Base-by-base conservation (phyloP, 1,140 invertebrate genomes). In the Proctacanthus coquilletti region DNA sequence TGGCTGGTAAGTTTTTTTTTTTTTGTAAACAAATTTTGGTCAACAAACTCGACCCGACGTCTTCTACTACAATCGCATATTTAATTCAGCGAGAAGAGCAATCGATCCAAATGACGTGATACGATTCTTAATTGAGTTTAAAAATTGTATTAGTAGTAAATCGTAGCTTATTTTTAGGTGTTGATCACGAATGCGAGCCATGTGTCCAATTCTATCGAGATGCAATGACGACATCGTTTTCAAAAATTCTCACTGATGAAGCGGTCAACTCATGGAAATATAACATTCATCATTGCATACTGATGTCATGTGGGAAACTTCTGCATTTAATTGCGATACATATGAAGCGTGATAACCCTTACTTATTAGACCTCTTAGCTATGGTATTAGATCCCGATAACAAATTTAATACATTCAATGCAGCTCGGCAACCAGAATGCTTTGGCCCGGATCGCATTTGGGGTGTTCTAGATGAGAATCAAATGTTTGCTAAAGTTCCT, bases 231-330 rank as follows among this genome's bases (percentile, higher is more conserved):
- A 80, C 91, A 44, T 95, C 91, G 32, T 97, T 97, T 64, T 91
- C 85, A 13, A 95, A 96, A 68, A 93, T 97, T 56, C 70, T 96
- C 48, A 95, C 92, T n/a, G 92, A 97, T 66, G 92, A 97, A 60
- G 92, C 92, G 33, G 92, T 98, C 21, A 89, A 83, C 52, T 92
- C 87, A 52, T 97, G 93, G 93, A 96, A 95, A 64, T 75, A 79
- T 53, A 94, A 95, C 61, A 96, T 96, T 52, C 92, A 96, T 63
- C 81, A 81, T 61, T 94, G 85, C 65, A 95, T 97, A 48, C 75
- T 89, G 51, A 77, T 84, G 46, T 95, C 95, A 53, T 94, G 88
- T 59, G 78, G 88, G 57, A 80, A 84, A 56, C 68, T 96, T 37
- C 75, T 97, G 36, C 86, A 94, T 64, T 65, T 98, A 44, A 89